Base-by-base conservation (phyloP, 92 coral and sea anemone species). In the Palythoa caribaeorum region DNA sequence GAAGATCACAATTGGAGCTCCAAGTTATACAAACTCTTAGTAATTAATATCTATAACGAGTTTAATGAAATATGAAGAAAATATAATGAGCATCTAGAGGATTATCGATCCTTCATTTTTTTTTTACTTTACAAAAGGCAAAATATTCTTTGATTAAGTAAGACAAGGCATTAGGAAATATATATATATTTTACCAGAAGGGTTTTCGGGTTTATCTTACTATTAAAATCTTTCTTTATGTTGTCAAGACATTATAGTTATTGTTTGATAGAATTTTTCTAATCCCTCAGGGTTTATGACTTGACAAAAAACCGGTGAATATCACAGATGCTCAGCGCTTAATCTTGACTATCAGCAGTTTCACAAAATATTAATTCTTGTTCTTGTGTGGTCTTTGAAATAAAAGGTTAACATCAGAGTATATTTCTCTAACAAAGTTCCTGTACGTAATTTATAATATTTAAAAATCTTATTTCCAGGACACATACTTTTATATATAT, bases 201-300 rank as follows among this genome's bases (percentile, higher is more conserved):
- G 8, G 38, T 6, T 68, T 68, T 28, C 11, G 36, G 39, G 36
- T 68, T 68, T 11, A 21, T 17, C 36, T 68, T 13, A 68, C 3
- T 68, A 8, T 36, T 71, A 17, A 71, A 12, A 71, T 71, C 40
- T 28, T 13, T 28, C 28, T 20, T 71, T 0, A 37, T 71, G 48
- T 71, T 28, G 75, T 71, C 75, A 71, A 20, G 75, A 37, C 75
- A 71, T 71, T 44, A 2, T 71, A 71, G 75, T 37, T 2, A 40
- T 17, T 71, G 75, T 36, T 44, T 15, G 75, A 13, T 37, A 36
- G 75, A 71, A 71, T 71, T 17, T 17, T 37, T 1, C 12, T 28
- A 71, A 17, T 28, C 40, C 75, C 75, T 71, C 44, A 40, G 2
- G 47, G 75, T 71, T 12, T 2, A 36, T 37, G 50, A 44, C 50